Evolutionary conservation across 2,113 vertebrate species (phyloP), one percentile per base, ranked within the genome.

Genomic region (Cochlearius cochlearius): DNA sequence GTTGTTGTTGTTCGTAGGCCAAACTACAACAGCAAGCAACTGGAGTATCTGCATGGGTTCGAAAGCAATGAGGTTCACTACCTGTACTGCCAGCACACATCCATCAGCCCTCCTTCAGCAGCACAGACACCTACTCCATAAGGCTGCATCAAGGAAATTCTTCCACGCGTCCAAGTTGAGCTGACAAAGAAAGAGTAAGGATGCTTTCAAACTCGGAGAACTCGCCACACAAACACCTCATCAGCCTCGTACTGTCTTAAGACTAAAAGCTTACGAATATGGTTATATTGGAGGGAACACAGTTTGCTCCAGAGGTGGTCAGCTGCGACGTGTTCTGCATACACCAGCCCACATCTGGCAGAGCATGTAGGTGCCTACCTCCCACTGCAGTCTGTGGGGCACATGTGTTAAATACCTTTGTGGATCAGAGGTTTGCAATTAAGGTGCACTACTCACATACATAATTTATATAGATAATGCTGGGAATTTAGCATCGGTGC

Each of bases 351-450:
- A 26, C 21, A 74, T 27, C 38, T 83, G 47, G 79, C 43, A 52
- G 43, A 50, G 11, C 8, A 39, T 0, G 2, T 0, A 66, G 38
- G 20, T 25, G 32, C 21, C 6, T 9, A 38, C 32, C 12, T 71
- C 56, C 52, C 26, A 22, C n/a, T 21, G 38, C 74, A 59, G 45
- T 8, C 68, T 7, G 9, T 5, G 18, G 29, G 60, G 32, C 73
- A 85, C 26, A 5, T 39, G 13, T 50, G 23, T 45, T 53, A 59
- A 58, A 53, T 3, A 71, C 29, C 17, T 34, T 20, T 13, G n/a
- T n/a, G 20, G 68, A 39, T 21, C 56, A 86, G 53, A 53, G 55
- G 10, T 66, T 69, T 68, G 52, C 56, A 67, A 47, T 52, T 75
- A 68, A 43, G 1, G 2, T 26, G 25, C 16, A 66, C 62, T 69